phyloP scores from a whole-genome alignment of 2,888 invertebrate species.

The Phragmatobia fuliginosa region DNA sequence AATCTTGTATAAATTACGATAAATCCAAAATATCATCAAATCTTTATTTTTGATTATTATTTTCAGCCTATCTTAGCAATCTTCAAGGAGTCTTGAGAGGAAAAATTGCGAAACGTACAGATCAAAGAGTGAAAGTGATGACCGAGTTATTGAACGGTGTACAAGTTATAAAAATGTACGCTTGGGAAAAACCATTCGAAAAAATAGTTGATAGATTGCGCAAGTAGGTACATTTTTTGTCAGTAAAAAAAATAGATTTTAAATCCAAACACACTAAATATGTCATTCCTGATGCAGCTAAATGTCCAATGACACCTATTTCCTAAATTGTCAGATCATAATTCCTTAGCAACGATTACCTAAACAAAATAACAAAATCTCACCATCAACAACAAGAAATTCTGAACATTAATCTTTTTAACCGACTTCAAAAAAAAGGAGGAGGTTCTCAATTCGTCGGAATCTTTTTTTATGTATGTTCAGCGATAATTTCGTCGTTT shows the following conservation, averaged over 20 bases:
- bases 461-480: too few relatives aligned
- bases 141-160: conserved; percentile 93
- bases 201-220: conserved; percentile 88
- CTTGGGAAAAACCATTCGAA: conserved; percentile 93
- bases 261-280: too few relatives aligned
- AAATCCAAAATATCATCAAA: not conserved
- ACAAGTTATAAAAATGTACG: conserved; percentile 95
- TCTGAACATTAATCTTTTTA: too few relatives aligned
- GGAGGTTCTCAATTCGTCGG: too few relatives aligned
- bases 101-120: conserved; percentile 90
- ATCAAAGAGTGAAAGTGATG: conserved; percentile 92
- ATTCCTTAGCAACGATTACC: not conserved
- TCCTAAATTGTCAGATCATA: not conserved
- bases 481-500: too few relatives aligned
- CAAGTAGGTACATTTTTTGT: conserved; percentile 80
- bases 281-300: too few relatives aligned
- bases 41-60: not conserved
- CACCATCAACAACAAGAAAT: too few relatives aligned
- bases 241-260: not conserved
- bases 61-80: conserved; percentile 79
- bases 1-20: not conserved
- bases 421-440: too few relatives aligned
- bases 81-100: conserved; percentile 81
- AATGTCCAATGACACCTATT: too few relatives aligned
- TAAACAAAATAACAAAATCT: too few relatives aligned